Percentiles rank a stretch among this genome's conserved stretches.
These are phyloP conservation scores for Agonopterix subpropinquella DNA, from an alignment of 2,888 invertebrate genomes.

Conservation along the genomic window DNA sequence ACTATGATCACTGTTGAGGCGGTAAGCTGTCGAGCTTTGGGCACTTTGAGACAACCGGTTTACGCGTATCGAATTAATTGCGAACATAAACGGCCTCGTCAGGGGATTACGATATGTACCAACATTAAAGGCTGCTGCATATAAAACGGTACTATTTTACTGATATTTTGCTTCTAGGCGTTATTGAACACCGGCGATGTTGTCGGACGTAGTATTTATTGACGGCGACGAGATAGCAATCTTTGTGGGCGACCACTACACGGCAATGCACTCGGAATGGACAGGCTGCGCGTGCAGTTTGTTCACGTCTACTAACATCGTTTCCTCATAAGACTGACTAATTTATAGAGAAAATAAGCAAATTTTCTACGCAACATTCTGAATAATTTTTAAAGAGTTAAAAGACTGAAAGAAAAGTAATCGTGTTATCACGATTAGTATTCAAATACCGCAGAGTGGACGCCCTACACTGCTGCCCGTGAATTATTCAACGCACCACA, in stretches of 20 bases:
- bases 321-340: no score
- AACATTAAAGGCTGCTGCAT: slow-evolving; percentile 2
- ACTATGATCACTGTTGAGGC: neutral
- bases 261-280: slow-evolving; percentile 11
- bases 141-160: neutral
- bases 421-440: slow-evolving; percentile 35
- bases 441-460: slow-evolving; percentile 32
- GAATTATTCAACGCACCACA: slow-evolving; percentile 45
- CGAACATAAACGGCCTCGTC: slow-evolving; percentile 11
- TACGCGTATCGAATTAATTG: slow-evolving; percentile 13
- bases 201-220: slow-evolving; percentile 8
- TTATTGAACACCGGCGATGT: slow-evolving; percentile 1
- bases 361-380: no score
- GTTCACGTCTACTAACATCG: neutral
- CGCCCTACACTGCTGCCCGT: slow-evolving; percentile 28
- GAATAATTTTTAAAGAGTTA: no score
- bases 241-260: slow-evolving; percentile 11
- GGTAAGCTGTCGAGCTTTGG: slow-evolving; percentile 3
- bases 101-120: slow-evolving; percentile 12
- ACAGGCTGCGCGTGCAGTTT: slow-evolving; percentile 1
- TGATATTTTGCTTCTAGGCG: neutral
- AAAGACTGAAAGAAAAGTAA: slow-evolving; percentile 20
- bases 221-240: slow-evolving; percentile 8
- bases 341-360: no score
- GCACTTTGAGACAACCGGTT: slow-evolving; percentile 12